phyloP scores from a whole-genome alignment of 2,113 vertebrate genomes.

The Pterophyllum scalare region DNA sequence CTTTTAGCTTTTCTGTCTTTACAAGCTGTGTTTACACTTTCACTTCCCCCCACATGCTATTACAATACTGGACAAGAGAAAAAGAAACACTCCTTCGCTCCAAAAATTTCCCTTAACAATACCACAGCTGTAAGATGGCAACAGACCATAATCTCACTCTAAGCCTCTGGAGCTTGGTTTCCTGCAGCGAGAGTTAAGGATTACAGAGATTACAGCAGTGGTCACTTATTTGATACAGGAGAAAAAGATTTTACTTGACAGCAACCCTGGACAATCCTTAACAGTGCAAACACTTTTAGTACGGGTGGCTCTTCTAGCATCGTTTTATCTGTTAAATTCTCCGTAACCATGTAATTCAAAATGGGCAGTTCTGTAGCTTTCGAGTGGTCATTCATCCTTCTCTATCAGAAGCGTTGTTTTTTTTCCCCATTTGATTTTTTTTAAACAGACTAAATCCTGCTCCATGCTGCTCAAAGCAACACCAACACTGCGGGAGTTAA shows the following conservation, averaged over 20 bases:
- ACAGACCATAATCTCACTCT: background rate
- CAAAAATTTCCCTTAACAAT: background rate
- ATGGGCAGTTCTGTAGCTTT: background rate
- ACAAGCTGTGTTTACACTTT: slow-evolving; percentile 67
- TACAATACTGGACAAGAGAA: slow-evolving; percentile 5
- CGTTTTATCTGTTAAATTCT: slow-evolving; percentile 19
- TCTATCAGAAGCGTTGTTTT: background rate
- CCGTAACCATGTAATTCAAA: slow-evolving; percentile 17
- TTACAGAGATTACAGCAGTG: background rate
- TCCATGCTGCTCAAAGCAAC: slow-evolving; percentile 40
- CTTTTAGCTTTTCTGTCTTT: slow-evolving; percentile 42
- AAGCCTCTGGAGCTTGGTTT: background rate
- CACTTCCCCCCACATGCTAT: slow-evolving; percentile 22
- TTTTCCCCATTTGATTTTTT: background rate
- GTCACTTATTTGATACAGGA: slow-evolving; percentile 18
- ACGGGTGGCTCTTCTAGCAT: background rate
- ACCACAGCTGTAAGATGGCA: background rate
- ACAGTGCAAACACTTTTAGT: background rate
- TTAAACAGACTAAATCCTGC: slow-evolving; percentile 33
- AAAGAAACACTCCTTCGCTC: slow-evolving; percentile 7
- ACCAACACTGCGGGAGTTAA: slow-evolving; percentile 7
- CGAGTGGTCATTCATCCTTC: background rate
- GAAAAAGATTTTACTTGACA: background rate
- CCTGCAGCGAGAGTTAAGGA: slow-evolving; percentile 9
- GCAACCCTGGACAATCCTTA: background rate